A percentile compares a stretch with the other conserved stretches of the same genome.
Conservation (phyloP, 1,140 invertebrate genomes). For the Philopotamus ludificatus region DNA sequence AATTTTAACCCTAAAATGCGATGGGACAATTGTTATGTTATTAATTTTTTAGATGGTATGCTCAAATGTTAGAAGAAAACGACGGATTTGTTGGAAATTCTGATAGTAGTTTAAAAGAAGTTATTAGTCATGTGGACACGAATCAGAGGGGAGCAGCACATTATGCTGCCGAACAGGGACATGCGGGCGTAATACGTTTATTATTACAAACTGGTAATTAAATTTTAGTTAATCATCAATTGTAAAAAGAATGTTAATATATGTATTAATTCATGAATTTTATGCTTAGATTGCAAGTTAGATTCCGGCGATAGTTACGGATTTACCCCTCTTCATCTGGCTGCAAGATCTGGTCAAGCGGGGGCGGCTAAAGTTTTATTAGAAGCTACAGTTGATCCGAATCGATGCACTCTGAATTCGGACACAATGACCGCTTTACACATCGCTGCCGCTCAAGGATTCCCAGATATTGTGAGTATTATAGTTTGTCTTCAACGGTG, state of each 20-base stretch:
- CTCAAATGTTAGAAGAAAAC: conserved; percentile 39
- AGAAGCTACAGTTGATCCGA: conserved; percentile 24
- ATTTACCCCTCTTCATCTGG: conserved; percentile 37
- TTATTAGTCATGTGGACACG: conserved; percentile 5
- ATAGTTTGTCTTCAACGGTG: too few relatives aligned
- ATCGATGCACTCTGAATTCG: conserved; percentile 16
- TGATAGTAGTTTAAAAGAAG: not conserved
- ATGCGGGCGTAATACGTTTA: conserved; percentile 30
- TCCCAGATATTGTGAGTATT: conserved; percentile 31
- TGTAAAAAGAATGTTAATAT: not conserved
- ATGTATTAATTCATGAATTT: conserved; percentile 7
- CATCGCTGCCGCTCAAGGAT: conserved; percentile 33
- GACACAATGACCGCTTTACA: conserved; percentile 33
- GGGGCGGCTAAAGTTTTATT: conserved; percentile 24
- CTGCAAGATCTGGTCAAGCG: conserved; percentile 29
- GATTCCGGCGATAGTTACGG: conserved; percentile 31
- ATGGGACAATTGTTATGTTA: not conserved
- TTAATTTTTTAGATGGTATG: conserved; percentile 34
- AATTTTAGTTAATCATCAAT: conserved; percentile 3
- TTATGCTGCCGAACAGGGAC: conserved; percentile 40
- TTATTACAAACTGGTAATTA: conserved; percentile 34
- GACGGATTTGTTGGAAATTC: conserved; percentile 29
- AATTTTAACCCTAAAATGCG: not conserved
- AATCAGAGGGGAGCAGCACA: conserved; percentile 34
- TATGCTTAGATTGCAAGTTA: conserved; percentile 26